Conservation (phyloP, 2,797 vertebrate genomes). For the Catamblyrhynchus diadema region DNA sequence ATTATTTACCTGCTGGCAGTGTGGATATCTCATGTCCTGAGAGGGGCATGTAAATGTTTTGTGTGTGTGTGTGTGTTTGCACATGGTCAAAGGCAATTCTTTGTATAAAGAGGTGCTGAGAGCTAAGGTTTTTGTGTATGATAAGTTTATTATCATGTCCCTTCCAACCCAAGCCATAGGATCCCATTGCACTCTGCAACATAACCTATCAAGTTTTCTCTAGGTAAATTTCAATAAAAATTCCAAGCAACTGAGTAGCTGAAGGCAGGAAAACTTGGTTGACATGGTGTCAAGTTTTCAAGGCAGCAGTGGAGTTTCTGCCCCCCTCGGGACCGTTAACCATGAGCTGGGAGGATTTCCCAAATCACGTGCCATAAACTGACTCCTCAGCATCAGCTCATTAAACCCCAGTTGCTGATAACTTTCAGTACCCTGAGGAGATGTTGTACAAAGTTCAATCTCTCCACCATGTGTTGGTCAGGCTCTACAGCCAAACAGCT, state of each 20-base stretch:
- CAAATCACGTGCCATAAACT: accelerated
- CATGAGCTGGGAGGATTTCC: background rate
- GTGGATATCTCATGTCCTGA: background rate
- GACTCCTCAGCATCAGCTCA: background rate
- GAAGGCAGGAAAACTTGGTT: background rate
- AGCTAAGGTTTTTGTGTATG: background rate
- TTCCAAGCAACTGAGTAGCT: background rate
- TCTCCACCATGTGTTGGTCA: background rate
- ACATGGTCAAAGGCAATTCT: background rate
- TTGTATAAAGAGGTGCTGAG: background rate
- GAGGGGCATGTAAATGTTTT: background rate
- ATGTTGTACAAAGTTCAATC: background rate
- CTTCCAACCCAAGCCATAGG: background rate
- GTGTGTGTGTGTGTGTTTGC: background rate
- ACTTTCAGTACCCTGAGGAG: background rate
- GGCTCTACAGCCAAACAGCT: background rate
- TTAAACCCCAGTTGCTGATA: background rate
- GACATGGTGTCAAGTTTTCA: background rate
- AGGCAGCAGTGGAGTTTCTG: background rate
- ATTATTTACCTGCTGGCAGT: background rate
- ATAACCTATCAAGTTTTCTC: background rate
- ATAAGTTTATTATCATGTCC: background rate
- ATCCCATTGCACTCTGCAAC: background rate
- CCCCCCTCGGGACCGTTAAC: accelerated
- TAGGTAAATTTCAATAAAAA: background rate